These are phyloP conservation scores for Numida meleagris DNA, from an alignment of 2,113 vertebrate species.

Conservation along the genomic window DNA sequence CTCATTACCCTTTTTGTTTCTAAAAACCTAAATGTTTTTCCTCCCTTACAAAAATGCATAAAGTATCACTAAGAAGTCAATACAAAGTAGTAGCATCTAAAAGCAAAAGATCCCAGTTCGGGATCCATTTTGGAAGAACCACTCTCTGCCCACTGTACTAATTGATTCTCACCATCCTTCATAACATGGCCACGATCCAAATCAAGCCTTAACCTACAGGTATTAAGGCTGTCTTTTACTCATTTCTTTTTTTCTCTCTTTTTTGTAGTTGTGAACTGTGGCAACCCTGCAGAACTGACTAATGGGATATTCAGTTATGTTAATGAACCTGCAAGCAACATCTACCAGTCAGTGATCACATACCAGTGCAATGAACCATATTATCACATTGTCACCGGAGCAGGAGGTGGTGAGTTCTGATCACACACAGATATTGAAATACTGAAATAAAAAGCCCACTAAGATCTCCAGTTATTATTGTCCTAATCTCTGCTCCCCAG, in stretches of 20 bases:
- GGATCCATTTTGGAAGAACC: neutral
- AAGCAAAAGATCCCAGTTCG: neutral
- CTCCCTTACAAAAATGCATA: neutral
- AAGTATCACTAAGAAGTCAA: neutral
- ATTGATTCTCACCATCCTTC: neutral
- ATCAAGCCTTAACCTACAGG: neutral
- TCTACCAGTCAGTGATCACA: conserved; percentile 67
- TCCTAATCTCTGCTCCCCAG: neutral
- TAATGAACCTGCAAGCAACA: neutral
- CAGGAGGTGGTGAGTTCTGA: neutral
- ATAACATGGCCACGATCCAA: neutral
- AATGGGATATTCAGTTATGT: conserved; percentile 72
- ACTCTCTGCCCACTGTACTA: neutral
- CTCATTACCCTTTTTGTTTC: neutral
- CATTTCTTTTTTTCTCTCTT: neutral
- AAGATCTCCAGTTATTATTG: rapidly evolving
- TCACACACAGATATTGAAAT: neutral
- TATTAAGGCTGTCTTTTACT: neutral
- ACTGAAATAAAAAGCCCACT: neutral
- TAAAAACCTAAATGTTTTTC: neutral
- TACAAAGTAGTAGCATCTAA: neutral
- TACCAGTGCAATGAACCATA: conserved; percentile 75
- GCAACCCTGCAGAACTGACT: conserved; percentile 53
- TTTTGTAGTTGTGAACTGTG: conserved; percentile 76
- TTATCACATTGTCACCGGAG: conserved; percentile 67